Conservation (phyloP, 2,797 vertebrate genomes). For the Podarcis siculus region DNA sequence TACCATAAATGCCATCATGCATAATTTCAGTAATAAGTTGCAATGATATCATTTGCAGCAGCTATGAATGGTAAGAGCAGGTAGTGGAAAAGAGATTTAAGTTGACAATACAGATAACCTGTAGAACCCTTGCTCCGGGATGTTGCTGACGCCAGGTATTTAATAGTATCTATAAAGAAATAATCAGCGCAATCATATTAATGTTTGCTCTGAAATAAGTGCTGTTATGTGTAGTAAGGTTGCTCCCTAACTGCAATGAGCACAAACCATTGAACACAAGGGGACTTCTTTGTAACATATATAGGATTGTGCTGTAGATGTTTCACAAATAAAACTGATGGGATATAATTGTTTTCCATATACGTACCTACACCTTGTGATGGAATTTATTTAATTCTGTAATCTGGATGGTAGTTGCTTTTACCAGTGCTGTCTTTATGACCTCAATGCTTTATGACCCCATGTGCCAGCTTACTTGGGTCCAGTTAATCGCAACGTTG, state of each 20-base stretch:
- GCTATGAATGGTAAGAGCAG: not conserved
- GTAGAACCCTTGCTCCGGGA: not conserved
- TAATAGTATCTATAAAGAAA: not conserved
- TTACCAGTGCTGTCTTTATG: not conserved
- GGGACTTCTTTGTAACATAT: not conserved
- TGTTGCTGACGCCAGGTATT: not conserved
- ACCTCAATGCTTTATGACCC: not conserved
- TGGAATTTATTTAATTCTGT: not conserved
- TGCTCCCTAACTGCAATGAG: not conserved
- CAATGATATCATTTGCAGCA: not conserved
- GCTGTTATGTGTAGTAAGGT: not conserved
- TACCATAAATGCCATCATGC: conserved; percentile 12
- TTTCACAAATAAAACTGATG: not conserved
- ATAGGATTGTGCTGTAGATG: not conserved
- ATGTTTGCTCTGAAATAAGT: not conserved
- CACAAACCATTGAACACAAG: not conserved
- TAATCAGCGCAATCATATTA: not conserved
- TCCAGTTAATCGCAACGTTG: not conserved
- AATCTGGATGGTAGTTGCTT: not conserved
- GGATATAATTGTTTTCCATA: not conserved
- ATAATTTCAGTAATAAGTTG: conserved; percentile 9
- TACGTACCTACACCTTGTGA: not conserved
- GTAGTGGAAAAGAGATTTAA: not conserved
- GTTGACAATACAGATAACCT: not conserved
- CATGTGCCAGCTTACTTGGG: not conserved